These are phyloP conservation scores for Coelopa pilipes DNA, from an alignment of 2,888 invertebrate species.

Conservation along the genomic window DNA sequence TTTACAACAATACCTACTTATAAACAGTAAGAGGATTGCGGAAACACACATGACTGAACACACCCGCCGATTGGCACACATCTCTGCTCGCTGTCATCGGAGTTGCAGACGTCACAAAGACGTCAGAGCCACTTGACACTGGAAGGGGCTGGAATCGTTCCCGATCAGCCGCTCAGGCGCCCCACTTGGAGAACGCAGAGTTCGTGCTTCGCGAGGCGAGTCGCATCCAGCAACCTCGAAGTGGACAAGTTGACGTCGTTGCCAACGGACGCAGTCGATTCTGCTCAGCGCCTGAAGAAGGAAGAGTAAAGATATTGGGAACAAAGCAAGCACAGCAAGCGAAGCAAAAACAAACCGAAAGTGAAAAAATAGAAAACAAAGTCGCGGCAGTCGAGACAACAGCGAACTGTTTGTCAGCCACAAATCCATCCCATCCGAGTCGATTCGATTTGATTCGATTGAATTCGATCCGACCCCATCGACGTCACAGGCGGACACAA, in stretches of 20 bases:
- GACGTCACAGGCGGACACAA: too few species aligned
- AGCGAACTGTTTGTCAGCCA: background rate
- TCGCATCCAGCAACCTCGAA: slow-evolving; percentile 17
- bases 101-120: too few species aligned
- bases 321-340: background rate
- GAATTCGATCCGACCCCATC: too few species aligned
- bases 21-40: too few species aligned
- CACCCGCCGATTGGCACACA: slow-evolving; percentile 9
- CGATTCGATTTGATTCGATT: too few species aligned
- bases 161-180: background rate
- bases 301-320: background rate
- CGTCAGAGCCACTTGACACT: too few species aligned
- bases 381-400: slow-evolving; percentile 2
- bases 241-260: slow-evolving; percentile 21
- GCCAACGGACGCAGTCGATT: background rate
- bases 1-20: too few species aligned
- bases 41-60: slow-evolving; percentile 7
- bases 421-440: too few species aligned
- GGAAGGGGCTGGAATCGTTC: too few species aligned
- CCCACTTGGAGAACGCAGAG: background rate
- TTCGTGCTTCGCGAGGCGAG: slow-evolving; percentile 14
- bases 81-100: background rate
- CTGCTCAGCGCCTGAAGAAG: background rate
- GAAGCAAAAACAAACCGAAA: background rate
- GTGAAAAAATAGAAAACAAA: slow-evolving; percentile 5